Base-by-base conservation (phyloP, 1,140 invertebrate genomes). In the Adelges cooleyi region DNA sequence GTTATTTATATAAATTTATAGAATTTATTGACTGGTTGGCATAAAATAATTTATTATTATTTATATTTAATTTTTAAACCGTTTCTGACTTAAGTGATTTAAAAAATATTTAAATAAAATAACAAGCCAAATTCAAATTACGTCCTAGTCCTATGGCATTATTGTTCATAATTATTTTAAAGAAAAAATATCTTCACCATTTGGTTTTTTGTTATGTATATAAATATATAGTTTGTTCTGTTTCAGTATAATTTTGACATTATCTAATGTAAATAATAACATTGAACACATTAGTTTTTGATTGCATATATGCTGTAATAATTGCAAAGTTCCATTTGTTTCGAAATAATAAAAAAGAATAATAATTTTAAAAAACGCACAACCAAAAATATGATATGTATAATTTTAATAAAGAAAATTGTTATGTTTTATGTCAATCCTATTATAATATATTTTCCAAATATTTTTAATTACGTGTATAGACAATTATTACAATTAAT, bases 381-480 rank as follows among this genome's bases (percentile, higher is more conserved):
- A 62, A 62, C 17, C 46, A 42, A 62, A 29, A 33, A 8, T 29
- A 29, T n/a, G n/a, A n/a, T 46, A 62, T 48, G 44, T 48, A 48
- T 48, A 59, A 46, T 48, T 48, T 62, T 33, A 62, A 62, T 62
- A 20, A 62, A 48, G 29, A 62, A 46, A 20, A 62, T 27, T 62
- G 40, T 62, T 48, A 59, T 59, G 46, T 25, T 33, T 33, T 33
- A 13, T 48, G 42, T 33, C 20, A 59, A 59, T 56, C 38, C 20
- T 40, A 42, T 59, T 36, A 23, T 59, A 59, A 59, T n/a, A n/a
- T n/a, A 44, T 17, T 59, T 59, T 42, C 38, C 53, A 59, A 59
- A 59, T 44, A 8, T 44, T 59, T 42, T 36, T 59, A 59, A 59
- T 44, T 59, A 59, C 38, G 38, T 59, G 53, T 59, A 59, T 59